phyloP scores from a whole-genome alignment of 2,888 invertebrate species.

The Leptothorax acervorum region DNA sequence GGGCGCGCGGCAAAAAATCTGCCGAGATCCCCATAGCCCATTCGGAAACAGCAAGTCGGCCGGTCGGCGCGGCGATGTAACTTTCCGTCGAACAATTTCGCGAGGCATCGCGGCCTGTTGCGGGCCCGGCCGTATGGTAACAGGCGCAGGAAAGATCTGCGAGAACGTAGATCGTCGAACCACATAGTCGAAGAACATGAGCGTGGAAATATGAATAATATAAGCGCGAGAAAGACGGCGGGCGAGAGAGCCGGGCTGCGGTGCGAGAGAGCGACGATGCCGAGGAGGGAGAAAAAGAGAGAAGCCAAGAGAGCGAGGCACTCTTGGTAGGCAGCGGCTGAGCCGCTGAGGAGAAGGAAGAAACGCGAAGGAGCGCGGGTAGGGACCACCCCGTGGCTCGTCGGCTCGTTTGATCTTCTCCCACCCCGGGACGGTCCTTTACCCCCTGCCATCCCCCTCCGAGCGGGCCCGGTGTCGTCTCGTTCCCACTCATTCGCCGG shows the following conservation, averaged over 20 bases:
- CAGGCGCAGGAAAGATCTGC: slow-evolving; percentile 55
- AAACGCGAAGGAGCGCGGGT: slow-evolving; percentile 79
- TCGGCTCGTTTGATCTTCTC: slow-evolving; percentile 85
- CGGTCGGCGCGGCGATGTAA: slow-evolving; percentile 23
- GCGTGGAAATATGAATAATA: slow-evolving; percentile 83
- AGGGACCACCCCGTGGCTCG: slow-evolving; percentile 85
- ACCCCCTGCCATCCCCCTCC: slow-evolving; percentile 57
- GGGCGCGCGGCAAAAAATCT: neutral
- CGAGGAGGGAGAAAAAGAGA: slow-evolving; percentile 60
- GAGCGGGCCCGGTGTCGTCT: slow-evolving; percentile 47
- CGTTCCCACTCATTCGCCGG: slow-evolving; percentile 61
- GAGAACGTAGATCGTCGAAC: slow-evolving; percentile 64
- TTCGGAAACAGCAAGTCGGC: slow-evolving; percentile 15
- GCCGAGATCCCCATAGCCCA: neutral
- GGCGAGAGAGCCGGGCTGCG: slow-evolving; percentile 38
- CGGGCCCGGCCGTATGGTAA: slow-evolving; percentile 55
- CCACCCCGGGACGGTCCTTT: slow-evolving; percentile 74
- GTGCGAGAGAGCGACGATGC: slow-evolving; percentile 61
- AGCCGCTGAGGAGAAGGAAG: slow-evolving; percentile 68
- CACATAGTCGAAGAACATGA: slow-evolving; percentile 74
- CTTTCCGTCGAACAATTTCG: slow-evolving; percentile 64
- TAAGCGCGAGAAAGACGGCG: slow-evolving; percentile 67
- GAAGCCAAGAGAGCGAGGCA: slow-evolving; percentile 64
- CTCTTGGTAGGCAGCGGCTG: slow-evolving; percentile 68
- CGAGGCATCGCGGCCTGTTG: slow-evolving; percentile 50